Evolutionary conservation across 2,113 vertebrate genomes (phyloP).

Genomic region (Hypanus sabinus): DNA sequence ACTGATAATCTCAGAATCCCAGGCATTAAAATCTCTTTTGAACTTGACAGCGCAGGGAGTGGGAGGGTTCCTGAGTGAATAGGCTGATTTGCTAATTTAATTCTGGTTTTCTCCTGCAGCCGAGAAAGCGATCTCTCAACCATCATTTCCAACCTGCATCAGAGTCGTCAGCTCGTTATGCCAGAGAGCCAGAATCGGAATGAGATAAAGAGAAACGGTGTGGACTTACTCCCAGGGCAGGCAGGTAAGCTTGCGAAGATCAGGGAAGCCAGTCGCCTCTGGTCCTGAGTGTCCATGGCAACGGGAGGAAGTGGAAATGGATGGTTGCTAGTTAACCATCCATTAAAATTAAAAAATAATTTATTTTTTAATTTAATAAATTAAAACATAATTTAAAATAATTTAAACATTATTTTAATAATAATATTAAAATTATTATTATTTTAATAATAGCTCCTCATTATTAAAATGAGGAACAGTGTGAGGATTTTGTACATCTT

Average conservation of each 20-base stretch:
- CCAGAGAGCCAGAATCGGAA: slow-evolving; percentile 81
- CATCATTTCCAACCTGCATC: slow-evolving; percentile 88
- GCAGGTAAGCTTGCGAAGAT: slow-evolving; percentile 65
- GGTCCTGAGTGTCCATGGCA: not conserved
- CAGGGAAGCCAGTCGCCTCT: not conserved
- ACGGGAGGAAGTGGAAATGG: not conserved
- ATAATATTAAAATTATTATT: too few relatives aligned
- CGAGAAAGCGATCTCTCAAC: slow-evolving; percentile 85
- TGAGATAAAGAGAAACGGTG: slow-evolving; percentile 65
- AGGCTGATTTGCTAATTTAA: slow-evolving; percentile 41
- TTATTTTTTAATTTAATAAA: too few relatives aligned
- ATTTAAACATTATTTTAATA: too few relatives aligned
- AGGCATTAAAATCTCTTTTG: not conserved
- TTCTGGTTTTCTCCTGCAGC: slow-evolving; percentile 58
- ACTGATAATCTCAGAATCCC: not conserved
- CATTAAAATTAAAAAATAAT: too few relatives aligned
- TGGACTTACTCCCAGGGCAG: slow-evolving; percentile 67
- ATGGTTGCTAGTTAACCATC: not conserved
- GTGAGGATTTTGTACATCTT: not conserved
- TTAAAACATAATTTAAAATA: too few relatives aligned
- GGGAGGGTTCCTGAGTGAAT: not conserved
- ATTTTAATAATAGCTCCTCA: too few relatives aligned
- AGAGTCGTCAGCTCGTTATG: slow-evolving; percentile 86
- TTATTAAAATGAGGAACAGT: not conserved
- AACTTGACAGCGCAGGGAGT: not conserved